Evolutionary conservation across 2,113 vertebrate species (phyloP).

Genomic region (Tragelaphus imberbis): DNA sequence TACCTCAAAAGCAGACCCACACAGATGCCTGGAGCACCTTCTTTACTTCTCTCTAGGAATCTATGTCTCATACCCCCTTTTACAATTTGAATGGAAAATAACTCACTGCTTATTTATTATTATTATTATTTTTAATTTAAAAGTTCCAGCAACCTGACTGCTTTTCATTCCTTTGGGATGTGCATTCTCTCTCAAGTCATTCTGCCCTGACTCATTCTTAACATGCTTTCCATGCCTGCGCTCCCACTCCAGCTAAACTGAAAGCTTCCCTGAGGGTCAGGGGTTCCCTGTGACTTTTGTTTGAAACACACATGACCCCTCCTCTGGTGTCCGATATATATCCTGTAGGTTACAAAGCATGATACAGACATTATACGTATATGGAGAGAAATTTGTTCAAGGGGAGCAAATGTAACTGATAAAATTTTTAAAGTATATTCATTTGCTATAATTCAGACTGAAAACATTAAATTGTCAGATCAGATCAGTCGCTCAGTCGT

Average conservation of each 20-base stretch:
- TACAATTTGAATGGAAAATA: background rate
- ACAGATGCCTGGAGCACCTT: background rate
- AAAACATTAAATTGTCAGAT: background rate
- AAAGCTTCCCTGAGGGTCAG: background rate
- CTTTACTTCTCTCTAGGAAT: slow-evolving; percentile 12
- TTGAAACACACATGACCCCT: background rate
- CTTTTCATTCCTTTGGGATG: background rate
- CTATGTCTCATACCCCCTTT: background rate
- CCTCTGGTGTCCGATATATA: background rate
- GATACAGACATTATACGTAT: background rate
- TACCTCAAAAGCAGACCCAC: background rate
- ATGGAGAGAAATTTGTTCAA: background rate
- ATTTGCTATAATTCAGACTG: background rate
- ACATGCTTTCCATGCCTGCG: background rate
- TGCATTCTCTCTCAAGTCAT: background rate
- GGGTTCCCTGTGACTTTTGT: background rate
- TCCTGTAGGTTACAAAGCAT: background rate
- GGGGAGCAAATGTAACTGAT: background rate
- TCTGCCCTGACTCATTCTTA: background rate
- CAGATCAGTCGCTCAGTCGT: too few species aligned
- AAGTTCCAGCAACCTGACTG: background rate
- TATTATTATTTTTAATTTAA: background rate
- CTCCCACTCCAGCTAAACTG: background rate
- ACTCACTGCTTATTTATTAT: background rate
- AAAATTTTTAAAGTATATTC: background rate